Percentiles rank a stretch among this genome's conserved stretches.
Evolutionary conservation across 2,113 vertebrate species (phyloP).

Genomic region (Pogona vitticeps): DNA sequence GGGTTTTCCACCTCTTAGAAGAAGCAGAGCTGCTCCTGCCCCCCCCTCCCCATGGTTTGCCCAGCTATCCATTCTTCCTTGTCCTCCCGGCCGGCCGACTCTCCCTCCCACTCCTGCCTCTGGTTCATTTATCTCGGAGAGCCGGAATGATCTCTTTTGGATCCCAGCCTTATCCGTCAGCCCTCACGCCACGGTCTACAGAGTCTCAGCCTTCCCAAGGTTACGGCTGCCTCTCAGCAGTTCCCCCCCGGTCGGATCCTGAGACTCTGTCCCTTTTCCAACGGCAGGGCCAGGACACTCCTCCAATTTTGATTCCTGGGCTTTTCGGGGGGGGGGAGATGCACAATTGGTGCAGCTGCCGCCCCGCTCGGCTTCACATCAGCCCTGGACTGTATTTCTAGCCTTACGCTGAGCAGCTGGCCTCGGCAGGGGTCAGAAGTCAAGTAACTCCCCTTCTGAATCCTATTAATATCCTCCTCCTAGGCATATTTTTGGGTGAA

Average conservation of each 20-base stretch:
- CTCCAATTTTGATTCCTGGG: too few relatives aligned
- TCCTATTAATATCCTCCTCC: conserved; percentile 53
- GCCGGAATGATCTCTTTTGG: not conserved
- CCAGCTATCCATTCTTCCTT: not conserved
- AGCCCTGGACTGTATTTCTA: too few relatives aligned
- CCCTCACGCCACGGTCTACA: not conserved
- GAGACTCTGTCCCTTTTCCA: not conserved
- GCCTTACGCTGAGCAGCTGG: not conserved
- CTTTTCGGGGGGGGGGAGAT: not conserved
- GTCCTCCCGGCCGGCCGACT: not conserved
- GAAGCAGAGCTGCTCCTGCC: too few relatives aligned
- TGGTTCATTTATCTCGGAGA: not conserved
- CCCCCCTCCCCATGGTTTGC: too few relatives aligned
- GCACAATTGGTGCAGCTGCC: not conserved
- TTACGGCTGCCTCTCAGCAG: not conserved
- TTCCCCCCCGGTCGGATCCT: not conserved
- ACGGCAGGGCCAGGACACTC: too few relatives aligned
- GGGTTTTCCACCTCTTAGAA: too few relatives aligned
- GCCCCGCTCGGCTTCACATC: not conserved
- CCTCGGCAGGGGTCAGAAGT: not conserved
- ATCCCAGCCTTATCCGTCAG: not conserved
- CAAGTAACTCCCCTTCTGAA: conserved; percentile 42
- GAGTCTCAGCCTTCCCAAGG: not conserved
- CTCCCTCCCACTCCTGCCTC: not conserved
- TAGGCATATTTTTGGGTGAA: conserved; percentile 56